Base-by-base conservation (phyloP, 2,797 vertebrate species). In the Coreius guichenoti region DNA sequence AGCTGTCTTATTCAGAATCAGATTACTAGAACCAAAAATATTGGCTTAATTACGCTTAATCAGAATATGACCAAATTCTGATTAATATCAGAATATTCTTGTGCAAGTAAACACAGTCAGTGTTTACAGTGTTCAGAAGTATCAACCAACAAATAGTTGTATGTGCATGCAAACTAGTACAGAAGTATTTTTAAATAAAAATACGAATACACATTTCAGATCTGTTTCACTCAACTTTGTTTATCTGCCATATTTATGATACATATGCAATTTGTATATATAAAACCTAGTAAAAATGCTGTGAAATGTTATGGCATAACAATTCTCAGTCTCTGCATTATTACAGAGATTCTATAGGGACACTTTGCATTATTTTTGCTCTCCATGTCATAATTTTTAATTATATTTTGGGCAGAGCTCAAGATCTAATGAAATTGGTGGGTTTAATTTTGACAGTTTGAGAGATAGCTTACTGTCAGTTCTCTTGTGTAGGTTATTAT, bases 361-460 rank as follows among this genome's bases (percentile, higher is more conserved):
- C 90, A 89, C 88, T 90, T 91, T 90, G 90, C 92, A 92, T 93
- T 94, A 92, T 93, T 94, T 91, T 93, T 90, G 88, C 91, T 86
- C 83, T 88, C 90, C 73, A 82, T 92, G 93, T 94, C 94, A 94
- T 89, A 78, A 87, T 94, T 95, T 95, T 95, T 95, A 95, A 95
- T 96, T 95, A 95, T 94, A 94, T 93, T 94, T 95, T 94, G 85
- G 93, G 92, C 92, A 94, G 90, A 91, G 94, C 94, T 96, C 95
- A 95, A 92, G 93, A 94, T 93, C 92, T 94, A 93, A 95, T 95
- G 95, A 95, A 94, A 95, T 92, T 91, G 92, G 92, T 91, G 91
- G 90, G 90, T 93, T 95, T 94, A 90, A 93, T 68, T 94, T 93
- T 94, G 93, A 92, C 93, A 91, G 92, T 92, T 95, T 94, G 94